Evolutionary conservation across 2,113 vertebrate genomes (phyloP).

Genomic region (Grammomys surdaster): DNA sequence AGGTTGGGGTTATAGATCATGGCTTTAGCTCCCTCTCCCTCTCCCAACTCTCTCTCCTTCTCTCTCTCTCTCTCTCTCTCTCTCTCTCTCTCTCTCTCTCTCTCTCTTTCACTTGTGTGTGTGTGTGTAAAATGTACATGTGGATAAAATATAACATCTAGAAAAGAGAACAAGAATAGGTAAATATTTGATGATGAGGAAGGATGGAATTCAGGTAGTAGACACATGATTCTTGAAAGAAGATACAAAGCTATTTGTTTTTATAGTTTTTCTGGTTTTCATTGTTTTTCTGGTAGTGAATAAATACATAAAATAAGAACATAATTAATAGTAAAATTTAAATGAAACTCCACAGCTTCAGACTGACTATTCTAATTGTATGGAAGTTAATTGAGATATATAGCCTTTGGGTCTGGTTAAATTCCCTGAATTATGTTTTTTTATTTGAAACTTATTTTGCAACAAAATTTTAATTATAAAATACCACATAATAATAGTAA

Average conservation of each 20-base stretch:
- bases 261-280: background rate
- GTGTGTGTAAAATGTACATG: background rate
- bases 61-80: too few relatives aligned
- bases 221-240: background rate
- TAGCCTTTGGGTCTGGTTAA: background rate
- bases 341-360: background rate
- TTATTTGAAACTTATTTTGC: background rate
- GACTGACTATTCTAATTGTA: background rate
- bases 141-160: background rate
- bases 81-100: background rate
- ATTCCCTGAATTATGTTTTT: background rate
- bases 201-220: background rate
- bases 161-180: background rate
- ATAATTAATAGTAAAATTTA: background rate
- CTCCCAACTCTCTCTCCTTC: too few relatives aligned
- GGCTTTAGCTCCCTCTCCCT: background rate
- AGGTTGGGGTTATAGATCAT: background rate
- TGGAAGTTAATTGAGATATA: background rate
- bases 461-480: background rate
- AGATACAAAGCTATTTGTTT: background rate
- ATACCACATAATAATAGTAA: background rate
- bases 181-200: background rate
- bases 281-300: background rate
- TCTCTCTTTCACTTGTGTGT: too few relatives aligned
- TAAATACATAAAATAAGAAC: background rate